Evolutionary conservation across 1,140 invertebrate genomes (phyloP), one percentile per base, ranked within the genome.

Genomic region (Meteorus sp.): DNA sequence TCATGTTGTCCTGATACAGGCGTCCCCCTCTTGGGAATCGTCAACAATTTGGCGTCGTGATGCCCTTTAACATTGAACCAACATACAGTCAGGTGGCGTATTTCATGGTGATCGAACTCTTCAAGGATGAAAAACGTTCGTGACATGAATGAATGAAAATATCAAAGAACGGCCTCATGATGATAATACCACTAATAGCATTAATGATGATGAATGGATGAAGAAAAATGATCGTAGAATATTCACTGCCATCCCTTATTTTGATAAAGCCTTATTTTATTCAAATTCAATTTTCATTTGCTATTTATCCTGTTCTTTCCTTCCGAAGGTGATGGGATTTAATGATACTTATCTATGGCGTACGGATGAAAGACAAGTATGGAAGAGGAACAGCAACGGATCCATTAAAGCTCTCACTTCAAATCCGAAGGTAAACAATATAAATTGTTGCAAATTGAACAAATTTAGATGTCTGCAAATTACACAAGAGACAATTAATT

Each of bases 291-390:
- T 19, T 41, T 31, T 31, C 15, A 31, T 19, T 19, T 9, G 11
- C 5, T 39, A 50, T 43, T 64, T 52, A 55, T n/a, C 58, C 59
- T 5, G n/a, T 33, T 51, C 44, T 65, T 48, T 59, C 11, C 58
- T 60, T 4, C 47, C 56, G 4, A 47, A 86, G 85, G 79, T 87
- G 1, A 66, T 71, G 2, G 84, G 82, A 22, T 86, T 87, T 67
- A 62, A 73, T 6, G 77, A 86, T 48, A 83, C 83, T 2, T 86
- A 86, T 64, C 59, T 84, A 23, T 80, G 88, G 68, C 63, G 71
- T 39, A 82, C 82, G 61, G 65, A 69, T 2, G 65, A 83, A 47
- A 73, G 76, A 41, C 68, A 71, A 0, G 60, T 61, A 9, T 65
- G 66, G 48, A 83, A 82, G 66, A 62, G 79, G 50, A 75, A 72